Base-by-base conservation (phyloP, 2,888 invertebrate genomes). In the Penaeus monodon region DNA sequence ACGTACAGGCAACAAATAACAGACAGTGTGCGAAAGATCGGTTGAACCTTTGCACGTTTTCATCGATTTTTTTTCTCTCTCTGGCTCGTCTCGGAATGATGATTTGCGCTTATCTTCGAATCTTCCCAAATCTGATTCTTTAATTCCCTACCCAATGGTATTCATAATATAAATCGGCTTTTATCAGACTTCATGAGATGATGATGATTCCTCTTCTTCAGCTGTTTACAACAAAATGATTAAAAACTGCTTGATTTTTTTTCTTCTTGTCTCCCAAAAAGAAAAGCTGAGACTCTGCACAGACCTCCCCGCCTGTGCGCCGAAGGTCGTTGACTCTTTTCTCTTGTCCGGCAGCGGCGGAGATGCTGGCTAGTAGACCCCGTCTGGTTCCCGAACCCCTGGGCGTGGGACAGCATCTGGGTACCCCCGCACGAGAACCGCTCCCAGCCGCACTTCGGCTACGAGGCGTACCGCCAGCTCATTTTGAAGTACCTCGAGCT, bases 391-490 rank as follows among this genome's bases (percentile, higher is more conserved):
- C 64, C 83, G 10, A 33, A 73, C 65, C 86, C 86, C 6, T 85
- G 86, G 86, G 79, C 70, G 73, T 87, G 86, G 86, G 86, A 87
- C 49, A 83, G 86, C 38, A 70, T 80, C 68, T 87, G 86, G 86
- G 73, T 87, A 29, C 86, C 86, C 38, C 86, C 86, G 73, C 86
- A 87, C 74, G 86, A 87, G 83, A 82, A 70, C 64, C 64, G 73
- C 64, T 63, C 66, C 29, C 27, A 24, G 12, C 86, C 86, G 57
- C 86, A 87, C 79, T 87, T 87, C 86, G 83, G 86, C 86, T 70
- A 79, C 8, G 83, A 65, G n/a, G 57, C 83, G 44, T 65, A 38
- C 79, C 29, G 29, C 63, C 65, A 87, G 22, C 86, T 87, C 82
- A 87, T 87, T 79, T 38, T 57, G 4, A 38, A 33, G n/a, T 87